Percentiles rank a stretch among this genome's conserved stretches.
Conservation (phyloP, 2,797 vertebrate genomes). For the Lateolabrax maculatus region DNA sequence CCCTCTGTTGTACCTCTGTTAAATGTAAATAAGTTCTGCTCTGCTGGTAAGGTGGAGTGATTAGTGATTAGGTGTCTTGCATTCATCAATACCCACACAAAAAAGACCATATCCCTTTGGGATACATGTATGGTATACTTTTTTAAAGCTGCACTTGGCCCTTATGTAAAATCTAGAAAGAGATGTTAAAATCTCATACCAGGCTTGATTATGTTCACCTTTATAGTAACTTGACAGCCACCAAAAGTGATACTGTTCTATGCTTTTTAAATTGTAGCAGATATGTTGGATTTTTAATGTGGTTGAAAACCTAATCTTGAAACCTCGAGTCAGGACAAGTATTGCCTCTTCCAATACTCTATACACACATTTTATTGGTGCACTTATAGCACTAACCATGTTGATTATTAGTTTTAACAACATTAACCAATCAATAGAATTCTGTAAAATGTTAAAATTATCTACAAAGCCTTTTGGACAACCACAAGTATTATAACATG, state of each 20-base stretch:
- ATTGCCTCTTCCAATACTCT: neutral
- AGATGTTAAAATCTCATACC: neutral
- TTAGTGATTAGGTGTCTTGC: neutral
- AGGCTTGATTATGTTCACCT: neutral
- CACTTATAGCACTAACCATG: neutral
- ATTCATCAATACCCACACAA: neutral
- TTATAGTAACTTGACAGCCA: neutral
- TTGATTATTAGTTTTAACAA: neutral
- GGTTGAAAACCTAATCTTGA: neutral
- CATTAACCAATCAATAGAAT: neutral
- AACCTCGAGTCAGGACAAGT: neutral
- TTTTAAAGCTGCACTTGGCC: neutral
- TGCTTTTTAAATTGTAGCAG: neutral
- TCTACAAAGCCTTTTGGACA: neutral
- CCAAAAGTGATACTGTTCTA: neutral
- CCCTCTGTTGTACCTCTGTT: too few species aligned
- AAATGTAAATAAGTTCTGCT: neutral
- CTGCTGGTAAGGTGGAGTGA: neutral
- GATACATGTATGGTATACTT: neutral
- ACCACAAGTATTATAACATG: neutral
- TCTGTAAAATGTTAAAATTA: neutral
- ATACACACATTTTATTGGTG: neutral
- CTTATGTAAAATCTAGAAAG: neutral
- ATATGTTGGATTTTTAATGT: neutral
- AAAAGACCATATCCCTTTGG: neutral